Base-by-base conservation (phyloP, 2,888 invertebrate species). In the Agriopis leucophaearia region DNA sequence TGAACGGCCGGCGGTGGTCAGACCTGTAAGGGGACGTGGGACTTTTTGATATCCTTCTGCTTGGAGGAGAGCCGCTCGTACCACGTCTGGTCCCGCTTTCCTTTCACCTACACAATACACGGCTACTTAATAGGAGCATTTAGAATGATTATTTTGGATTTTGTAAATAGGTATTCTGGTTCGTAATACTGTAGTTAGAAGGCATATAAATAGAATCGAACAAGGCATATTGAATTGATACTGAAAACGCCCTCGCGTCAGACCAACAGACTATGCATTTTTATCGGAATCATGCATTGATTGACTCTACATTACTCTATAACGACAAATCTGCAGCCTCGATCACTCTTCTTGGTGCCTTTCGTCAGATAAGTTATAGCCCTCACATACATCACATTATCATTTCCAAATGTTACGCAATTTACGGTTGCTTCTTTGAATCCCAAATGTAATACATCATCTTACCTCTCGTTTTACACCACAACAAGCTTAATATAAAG, bases 31-130 rank as follows among this genome's bases (percentile, higher is more conserved):
- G 88, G 90, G 70, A 76, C 85, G 64, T 87, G 86, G 75, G 78
- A 78, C 80, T 83, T 85, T 81, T 85, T 88, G 80, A 75, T 84
- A 79, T 86, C 86, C 77, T 76, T 77, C 42, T 81, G 74, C 74
- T 84, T 88, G 66, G 84, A 79, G 62, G 92, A 92, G 72, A 93
- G 88, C 48, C 93, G 88, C 87, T 93, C 93, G 89, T 86, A 92
- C 93, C 93, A 93, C 71, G 87, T 89, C 83, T 85, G 89, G 70
- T 89, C 86, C 50, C 86, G 87, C 70, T 72, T 75, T 80, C 86
- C 87, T 83, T 86, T 86, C 81, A 89, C 90, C 92, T 92, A 88
- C 10, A 73, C 64, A 75, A 64, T 64, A 69, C n/a, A 73, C 55
- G 55, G 57, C 47, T 54, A 27, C 40, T 64, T 59, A 70, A 55